Base-by-base conservation (phyloP, 53 echinoderm and acorn worm genomes). In the Luidia sarsii region DNA sequence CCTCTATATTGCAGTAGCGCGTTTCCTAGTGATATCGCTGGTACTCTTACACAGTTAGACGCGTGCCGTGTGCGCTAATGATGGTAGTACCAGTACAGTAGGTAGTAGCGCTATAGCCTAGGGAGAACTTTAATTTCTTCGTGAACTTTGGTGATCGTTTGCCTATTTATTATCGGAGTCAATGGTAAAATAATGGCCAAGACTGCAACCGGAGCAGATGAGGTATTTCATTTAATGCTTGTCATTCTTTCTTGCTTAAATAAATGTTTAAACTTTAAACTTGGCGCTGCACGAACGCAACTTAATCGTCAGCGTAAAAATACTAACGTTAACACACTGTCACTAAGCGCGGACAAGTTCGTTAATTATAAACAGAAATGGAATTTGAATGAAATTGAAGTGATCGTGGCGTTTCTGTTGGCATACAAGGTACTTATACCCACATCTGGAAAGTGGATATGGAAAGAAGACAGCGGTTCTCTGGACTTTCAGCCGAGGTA, bases 401-500 rank as follows among this genome's bases (percentile, higher is more conserved):
- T n/a, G n/a, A n/a, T n/a, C n/a, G n/a, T n/a, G n/a, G n/a, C n/a
- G n/a, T n/a, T n/a, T n/a, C n/a, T n/a, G n/a, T n/a, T n/a, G n/a
- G n/a, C n/a, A n/a, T n/a, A n/a, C n/a, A 23, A 95, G 95, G 64
- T 86, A 10, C 75, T 92, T 1, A 36, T 50, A 29, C 90, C 88
- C 57, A 69, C 46, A 21, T 51, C 71, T 30, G 95, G 95, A n/a
- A 81, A 79, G 48, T 95, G 95, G 95, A 87, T 77, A 50, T 95
- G 95, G 95, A 95, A 92, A 69, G 95, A 95, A 25, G 95, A 95
- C 33, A 65, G 88, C 31, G 79, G 87, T 30, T 50, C 85, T 0
- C 39, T 95, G 23, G 95, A 95, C 67, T 95, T 95, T 70, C 90
- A 85, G 48, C 57, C 90, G 30, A 95, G 86, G 95, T 95, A 52